phyloP scores from a whole-genome alignment of 2,113 vertebrate genomes.

The Cheirogaleus medius region DNA sequence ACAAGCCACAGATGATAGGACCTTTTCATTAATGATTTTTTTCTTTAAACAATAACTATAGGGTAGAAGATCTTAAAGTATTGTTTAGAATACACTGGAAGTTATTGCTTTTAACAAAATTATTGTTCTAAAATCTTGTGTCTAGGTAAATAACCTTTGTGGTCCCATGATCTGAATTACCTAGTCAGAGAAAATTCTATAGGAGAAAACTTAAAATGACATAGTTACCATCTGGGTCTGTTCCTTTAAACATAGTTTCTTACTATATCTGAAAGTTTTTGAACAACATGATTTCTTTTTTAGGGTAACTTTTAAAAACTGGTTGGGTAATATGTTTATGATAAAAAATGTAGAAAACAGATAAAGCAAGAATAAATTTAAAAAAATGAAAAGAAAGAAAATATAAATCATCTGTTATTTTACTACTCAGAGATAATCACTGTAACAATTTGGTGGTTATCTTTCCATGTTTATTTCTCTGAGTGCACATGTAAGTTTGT shows the following conservation, averaged over 20 bases:
- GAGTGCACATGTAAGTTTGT: not conserved
- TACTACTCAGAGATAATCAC: not conserved
- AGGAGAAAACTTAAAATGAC: slow-evolving; percentile 38
- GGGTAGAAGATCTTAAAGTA: slow-evolving; percentile 1
- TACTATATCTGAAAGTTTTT: slow-evolving; percentile 41
- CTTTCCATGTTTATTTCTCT: slow-evolving; percentile 33
- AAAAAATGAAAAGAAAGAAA: slow-evolving; percentile 4
- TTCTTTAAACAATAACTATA: slow-evolving; percentile 42
- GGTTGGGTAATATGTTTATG: slow-evolving; percentile 30
- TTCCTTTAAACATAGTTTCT: slow-evolving; percentile 47
- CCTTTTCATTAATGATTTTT: slow-evolving; percentile 36
- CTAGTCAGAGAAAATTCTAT: slow-evolving; percentile 37
- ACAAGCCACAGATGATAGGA: slow-evolving; percentile 27
- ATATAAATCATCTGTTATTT: not conserved
- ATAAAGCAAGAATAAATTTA: slow-evolving; percentile 38
- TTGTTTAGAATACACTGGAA: slow-evolving; percentile 21
- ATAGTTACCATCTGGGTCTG: slow-evolving; percentile 22
- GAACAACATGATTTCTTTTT: not conserved
- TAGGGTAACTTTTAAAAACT: slow-evolving; percentile 22
- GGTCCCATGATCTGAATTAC: slow-evolving; percentile 7
- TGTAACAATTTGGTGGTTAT: slow-evolving; percentile 1
- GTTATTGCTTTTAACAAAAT: slow-evolving; percentile 40
- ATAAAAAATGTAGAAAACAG: slow-evolving; percentile 40
- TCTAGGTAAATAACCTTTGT: slow-evolving; percentile 17
- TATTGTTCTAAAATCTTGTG: slow-evolving; percentile 36